Evolutionary conservation across 92 coral and sea anemone genomes (phyloP).

Genomic region (Palythoa caribaeorum): DNA sequence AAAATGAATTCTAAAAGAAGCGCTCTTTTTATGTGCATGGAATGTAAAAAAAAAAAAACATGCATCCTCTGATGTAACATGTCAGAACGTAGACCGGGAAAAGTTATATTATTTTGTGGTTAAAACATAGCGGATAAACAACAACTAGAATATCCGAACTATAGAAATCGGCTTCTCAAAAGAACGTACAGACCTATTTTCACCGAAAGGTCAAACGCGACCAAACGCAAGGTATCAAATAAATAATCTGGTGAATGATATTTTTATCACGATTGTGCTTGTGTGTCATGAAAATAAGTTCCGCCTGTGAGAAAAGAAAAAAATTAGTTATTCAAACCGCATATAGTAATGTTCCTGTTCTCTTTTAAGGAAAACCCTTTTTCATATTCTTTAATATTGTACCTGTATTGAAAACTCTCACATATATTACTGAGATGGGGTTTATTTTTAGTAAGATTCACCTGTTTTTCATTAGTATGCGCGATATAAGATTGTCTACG

Average conservation of each 20-base stretch:
- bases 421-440: constrained; percentile 1
- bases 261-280: constrained; percentile 21
- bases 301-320: background rate
- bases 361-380: constrained; percentile 3
- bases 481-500: constrained; percentile 39
- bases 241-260: constrained; percentile 23
- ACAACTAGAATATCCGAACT: constrained; percentile 31
- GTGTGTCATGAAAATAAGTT: constrained; percentile 13
- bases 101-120: constrained; percentile 12
- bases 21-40: background rate
- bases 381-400: background rate
- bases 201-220: constrained; percentile 39
- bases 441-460: constrained; percentile 42
- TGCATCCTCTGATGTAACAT: background rate
- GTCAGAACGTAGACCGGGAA: constrained; percentile 26
- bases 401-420: background rate
- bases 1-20: background rate
- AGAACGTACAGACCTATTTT: background rate
- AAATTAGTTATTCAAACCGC: background rate
- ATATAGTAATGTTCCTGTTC: background rate
- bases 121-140: constrained; percentile 21
- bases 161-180: constrained; percentile 39
- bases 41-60: background rate
- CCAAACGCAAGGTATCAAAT: constrained; percentile 18
- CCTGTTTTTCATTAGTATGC: constrained; percentile 47